Percentiles rank a stretch among this genome's conserved stretches.
Evolutionary conservation across 2,797 vertebrate genomes (phyloP).

Genomic region (Poecilia gillii): DNA sequence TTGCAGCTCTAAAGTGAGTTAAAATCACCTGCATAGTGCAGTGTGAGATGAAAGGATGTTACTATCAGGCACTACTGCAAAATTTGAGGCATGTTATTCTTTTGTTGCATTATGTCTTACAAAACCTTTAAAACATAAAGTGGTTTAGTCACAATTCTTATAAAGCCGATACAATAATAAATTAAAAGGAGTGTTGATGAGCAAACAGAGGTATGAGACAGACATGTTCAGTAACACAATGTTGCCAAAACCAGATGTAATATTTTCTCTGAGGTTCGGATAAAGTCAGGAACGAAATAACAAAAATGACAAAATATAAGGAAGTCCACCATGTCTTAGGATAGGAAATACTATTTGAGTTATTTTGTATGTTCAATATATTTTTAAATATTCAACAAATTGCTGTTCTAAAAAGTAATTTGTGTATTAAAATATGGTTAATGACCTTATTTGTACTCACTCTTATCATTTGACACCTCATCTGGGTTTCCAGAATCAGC

Average conservation of each 20-base stretch:
- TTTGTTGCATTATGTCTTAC: no score
- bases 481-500: not conserved
- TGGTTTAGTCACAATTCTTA: not conserved
- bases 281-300: not conserved
- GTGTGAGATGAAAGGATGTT: no score
- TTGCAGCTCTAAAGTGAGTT: no score
- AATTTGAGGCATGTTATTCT: no score
- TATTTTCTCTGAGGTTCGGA: no score
- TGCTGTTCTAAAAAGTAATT: not conserved
- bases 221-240: not conserved
- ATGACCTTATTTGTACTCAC: not conserved
- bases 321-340: no score
- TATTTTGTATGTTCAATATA: no score
- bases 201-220: not conserved
- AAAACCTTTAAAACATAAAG: no score
- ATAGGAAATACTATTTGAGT: not conserved
- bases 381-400: not conserved
- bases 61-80: no score
- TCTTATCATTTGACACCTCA: not conserved
- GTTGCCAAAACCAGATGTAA: not conserved
- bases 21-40: no score
- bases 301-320: not conserved
- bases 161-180: not conserved
- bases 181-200: not conserved
- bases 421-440: not conserved